These are phyloP conservation scores for Danio choprae DNA, from an alignment of 2,797 vertebrate genomes.

Conservation along the genomic window DNA sequence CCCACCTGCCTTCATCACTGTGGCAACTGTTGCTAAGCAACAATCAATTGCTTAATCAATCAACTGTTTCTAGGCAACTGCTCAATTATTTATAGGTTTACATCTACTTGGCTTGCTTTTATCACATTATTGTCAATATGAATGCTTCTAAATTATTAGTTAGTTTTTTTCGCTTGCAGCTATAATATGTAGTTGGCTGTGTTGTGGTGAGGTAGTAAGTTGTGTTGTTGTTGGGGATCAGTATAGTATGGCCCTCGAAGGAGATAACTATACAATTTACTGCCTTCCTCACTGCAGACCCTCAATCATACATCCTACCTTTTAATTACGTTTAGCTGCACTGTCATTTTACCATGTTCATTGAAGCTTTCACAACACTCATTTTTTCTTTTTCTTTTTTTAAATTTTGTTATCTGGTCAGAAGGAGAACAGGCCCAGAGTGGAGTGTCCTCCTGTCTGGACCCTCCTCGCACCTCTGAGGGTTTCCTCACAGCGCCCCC, in stretches of 20 bases:
- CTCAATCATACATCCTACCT: slow-evolving; percentile 37
- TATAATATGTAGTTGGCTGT: slow-evolving; percentile 58
- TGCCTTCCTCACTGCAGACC: slow-evolving; percentile 86
- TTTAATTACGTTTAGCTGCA: background rate
- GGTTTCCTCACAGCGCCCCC: slow-evolving; percentile 88
- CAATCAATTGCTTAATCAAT: background rate
- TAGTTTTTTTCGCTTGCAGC: background rate
- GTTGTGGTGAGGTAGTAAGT: slow-evolving; percentile 96
- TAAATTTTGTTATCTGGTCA: slow-evolving; percentile 49
- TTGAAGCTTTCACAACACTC: background rate
- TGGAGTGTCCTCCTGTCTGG: slow-evolving; percentile 76
- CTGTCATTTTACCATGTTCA: slow-evolving; percentile 4
- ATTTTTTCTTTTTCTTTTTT: slow-evolving; percentile 35
- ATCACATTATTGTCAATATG: background rate
- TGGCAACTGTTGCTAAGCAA: slow-evolving; percentile 10
- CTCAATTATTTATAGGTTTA: slow-evolving; percentile 22
- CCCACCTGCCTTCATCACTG: slow-evolving; percentile 18
- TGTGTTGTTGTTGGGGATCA: slow-evolving; percentile 96
- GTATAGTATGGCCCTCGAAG: slow-evolving; percentile 84
- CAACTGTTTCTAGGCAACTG: slow-evolving; percentile 36
- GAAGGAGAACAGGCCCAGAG: slow-evolving; percentile 78
- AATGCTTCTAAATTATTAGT: too few species aligned
- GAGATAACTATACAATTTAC: slow-evolving; percentile 99
- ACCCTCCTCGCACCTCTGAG: slow-evolving; percentile 82
- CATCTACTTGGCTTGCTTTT: background rate